Evolutionary conservation across 2,797 vertebrate species (phyloP).

Genomic region (Paguma larvata): DNA sequence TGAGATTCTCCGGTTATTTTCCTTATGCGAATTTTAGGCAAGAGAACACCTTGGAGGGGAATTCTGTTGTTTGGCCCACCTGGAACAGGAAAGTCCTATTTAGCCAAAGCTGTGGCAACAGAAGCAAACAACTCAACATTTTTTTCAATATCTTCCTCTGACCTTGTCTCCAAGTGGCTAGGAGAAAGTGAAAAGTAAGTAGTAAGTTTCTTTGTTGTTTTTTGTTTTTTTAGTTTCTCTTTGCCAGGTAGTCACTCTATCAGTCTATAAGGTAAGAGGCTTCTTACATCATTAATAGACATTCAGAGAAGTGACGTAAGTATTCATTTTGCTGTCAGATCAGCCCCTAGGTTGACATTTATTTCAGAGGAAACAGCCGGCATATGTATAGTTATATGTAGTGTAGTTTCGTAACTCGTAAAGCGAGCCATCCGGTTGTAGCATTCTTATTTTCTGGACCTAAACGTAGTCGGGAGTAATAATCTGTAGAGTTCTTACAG

Average conservation of each 20-base stretch:
- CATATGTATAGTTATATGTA: not conserved
- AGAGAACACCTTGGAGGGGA: constrained; percentile 98
- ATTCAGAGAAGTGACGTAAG: not conserved
- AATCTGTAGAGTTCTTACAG: not conserved
- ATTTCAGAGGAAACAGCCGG: not conserved
- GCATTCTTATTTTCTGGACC: not conserved
- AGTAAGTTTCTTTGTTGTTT: not conserved
- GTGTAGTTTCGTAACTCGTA: not conserved
- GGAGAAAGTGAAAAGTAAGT: constrained; percentile 99
- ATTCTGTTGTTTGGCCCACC: constrained; percentile 98
- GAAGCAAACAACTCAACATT: constrained; percentile 99
- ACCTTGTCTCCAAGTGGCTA: constrained; percentile 99
- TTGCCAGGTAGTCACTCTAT: not conserved
- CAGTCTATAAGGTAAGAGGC: not conserved
- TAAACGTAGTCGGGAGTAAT: constrained; percentile 5
- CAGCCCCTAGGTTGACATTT: not conserved
- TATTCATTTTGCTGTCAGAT: not conserved
- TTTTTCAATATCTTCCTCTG: constrained; percentile 98
- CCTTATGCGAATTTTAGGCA: constrained; percentile 89
- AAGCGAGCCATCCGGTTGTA: not conserved
- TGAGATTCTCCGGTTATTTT: constrained; percentile 63
- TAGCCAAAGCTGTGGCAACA: constrained; percentile 99
- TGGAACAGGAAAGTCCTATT: constrained; percentile 99
- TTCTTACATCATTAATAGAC: not conserved
- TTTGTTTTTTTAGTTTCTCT: not conserved